A percentile compares a stretch with the other conserved stretches of the same genome.
phyloP scores from a whole-genome alignment of 2,797 vertebrate species.

The Sebastolobus altivelis region DNA sequence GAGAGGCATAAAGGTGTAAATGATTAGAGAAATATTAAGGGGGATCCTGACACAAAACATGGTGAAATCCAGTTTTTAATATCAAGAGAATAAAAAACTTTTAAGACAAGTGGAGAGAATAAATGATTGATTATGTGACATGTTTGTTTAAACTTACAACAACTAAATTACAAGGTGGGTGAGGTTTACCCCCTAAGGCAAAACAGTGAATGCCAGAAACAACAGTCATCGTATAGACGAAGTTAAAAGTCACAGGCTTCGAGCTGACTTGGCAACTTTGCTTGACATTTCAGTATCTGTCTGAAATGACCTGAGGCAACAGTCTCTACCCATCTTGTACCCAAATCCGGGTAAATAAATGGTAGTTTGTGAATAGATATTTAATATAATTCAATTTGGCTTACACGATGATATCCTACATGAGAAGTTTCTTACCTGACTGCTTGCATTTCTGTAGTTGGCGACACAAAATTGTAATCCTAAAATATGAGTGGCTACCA shows the following conservation, averaged over 20 bases:
- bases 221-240: neutral
- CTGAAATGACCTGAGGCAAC: neutral
- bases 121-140: conserved; percentile 3
- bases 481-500: neutral
- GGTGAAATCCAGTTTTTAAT: neutral
- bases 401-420: neutral
- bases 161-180: conserved; percentile 18
- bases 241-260: conserved; percentile 9
- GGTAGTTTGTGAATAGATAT: neutral
- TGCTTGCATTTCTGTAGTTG: conserved; percentile 67
- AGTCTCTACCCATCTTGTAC: neutral
- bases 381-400: neutral
- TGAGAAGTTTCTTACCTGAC: conserved; percentile 70
- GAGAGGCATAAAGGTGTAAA: neutral
- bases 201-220: conserved; percentile 23
- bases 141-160: conserved; percentile 14
- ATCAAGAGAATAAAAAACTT: neutral
- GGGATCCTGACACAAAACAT: neutral
- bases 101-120: neutral
- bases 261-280: neutral
- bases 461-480: neutral
- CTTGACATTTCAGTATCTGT: neutral
- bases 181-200: conserved; percentile 20
- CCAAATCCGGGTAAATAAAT: neutral
- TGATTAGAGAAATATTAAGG: neutral